These are phyloP conservation scores for Drosophila parvula DNA, from an alignment of 1,140 invertebrate genomes.

Conservation along the genomic window DNA sequence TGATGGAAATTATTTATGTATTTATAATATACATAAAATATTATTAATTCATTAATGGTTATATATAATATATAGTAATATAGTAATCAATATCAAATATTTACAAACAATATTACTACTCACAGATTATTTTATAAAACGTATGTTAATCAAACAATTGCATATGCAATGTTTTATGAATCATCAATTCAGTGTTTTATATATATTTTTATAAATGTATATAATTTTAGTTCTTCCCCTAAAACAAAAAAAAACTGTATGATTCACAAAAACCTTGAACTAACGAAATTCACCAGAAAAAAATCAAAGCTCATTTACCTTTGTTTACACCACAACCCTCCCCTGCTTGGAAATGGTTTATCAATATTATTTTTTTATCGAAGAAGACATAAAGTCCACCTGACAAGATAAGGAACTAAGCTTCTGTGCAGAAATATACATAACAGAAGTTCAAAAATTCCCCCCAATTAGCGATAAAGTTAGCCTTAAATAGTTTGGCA, in stretches of 20 bases:
- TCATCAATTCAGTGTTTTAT: background rate
- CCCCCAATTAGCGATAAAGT: conserved; percentile 42
- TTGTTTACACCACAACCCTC: background rate
- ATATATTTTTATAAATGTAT: background rate
- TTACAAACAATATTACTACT: no score
- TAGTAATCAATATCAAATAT: no score
- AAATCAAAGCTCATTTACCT: conserved; percentile 13
- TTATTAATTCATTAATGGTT: no score
- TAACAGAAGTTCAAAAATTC: conserved; percentile 42
- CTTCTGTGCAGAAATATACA: conserved; percentile 24
- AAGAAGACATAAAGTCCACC: conserved; percentile 56
- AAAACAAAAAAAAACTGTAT: background rate
- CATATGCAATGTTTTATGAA: background rate
- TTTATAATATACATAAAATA: no score
- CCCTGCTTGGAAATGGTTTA: conserved; percentile 52
- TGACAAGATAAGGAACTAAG: conserved; percentile 73
- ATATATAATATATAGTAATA: no score
- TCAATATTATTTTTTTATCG: conserved; percentile 62
- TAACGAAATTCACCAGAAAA: conserved; percentile 27
- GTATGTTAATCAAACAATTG: no score
- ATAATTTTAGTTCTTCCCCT: conserved; percentile 17
- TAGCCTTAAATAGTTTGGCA: conserved; percentile 66
- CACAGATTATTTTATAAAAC: background rate
- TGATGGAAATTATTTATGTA: no score
- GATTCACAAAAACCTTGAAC: conserved; percentile 32